Evolutionary conservation across 2,888 invertebrate species (phyloP).

Genomic region (Tanytarsus gracilentus): DNA sequence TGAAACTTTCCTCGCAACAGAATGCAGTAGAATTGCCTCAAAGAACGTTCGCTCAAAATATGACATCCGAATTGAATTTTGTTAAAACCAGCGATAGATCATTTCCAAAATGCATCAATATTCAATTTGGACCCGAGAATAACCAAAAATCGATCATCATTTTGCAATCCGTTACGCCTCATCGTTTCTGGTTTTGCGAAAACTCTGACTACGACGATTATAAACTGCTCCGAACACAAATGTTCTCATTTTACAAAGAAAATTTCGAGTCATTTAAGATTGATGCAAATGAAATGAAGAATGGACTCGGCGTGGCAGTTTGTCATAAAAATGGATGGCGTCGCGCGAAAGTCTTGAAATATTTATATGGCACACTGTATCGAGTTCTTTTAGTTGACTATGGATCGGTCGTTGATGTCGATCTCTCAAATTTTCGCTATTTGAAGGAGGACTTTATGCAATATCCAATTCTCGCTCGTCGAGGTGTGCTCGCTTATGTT

Average conservation of each 20-base stretch:
- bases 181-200: slow-evolving; percentile 13
- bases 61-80: too few relatives aligned
- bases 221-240: not conserved
- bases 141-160: slow-evolving; percentile 69
- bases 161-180: slow-evolving; percentile 55
- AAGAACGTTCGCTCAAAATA: too few relatives aligned
- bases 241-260: not conserved
- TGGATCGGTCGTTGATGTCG: not conserved
- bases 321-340: not conserved
- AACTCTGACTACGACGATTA: not conserved
- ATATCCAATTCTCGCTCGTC: not conserved
- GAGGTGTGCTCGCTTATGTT: not conserved
- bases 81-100: not conserved
- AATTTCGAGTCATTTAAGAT: not conserved
- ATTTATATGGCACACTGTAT: not conserved
- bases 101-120: not conserved
- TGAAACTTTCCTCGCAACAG: too few relatives aligned
- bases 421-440: not conserved
- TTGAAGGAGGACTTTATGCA: not conserved
- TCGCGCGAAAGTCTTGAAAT: not conserved
- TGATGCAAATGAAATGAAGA: not conserved
- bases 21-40: too few relatives aligned
- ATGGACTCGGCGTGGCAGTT: not conserved
- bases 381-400: not conserved
- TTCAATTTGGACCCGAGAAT: slow-evolving; percentile 65